A percentile compares a stretch with the other conserved stretches of the same genome.
Evolutionary conservation across 1,140 invertebrate genomes (phyloP).

Genomic region (roundworm (Caenorhabditis elegans)): WBcel235 BX284606.5:12378001-12378500

Average conservation of each 20-base stretch:
- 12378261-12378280: conserved; percentile 16
- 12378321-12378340: conserved; percentile 22
- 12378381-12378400: not conserved
- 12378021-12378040: too few species aligned
- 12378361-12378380: not conserved
- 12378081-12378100: not conserved
- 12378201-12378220: too few species aligned
- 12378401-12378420: too few species aligned
- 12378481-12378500: not conserved
- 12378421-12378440: not conserved
- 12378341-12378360: conserved; percentile 35
- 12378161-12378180: not conserved
- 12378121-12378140: not conserved
- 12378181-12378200: too few species aligned
- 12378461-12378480: not conserved
- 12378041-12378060: too few species aligned
- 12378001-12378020: not conserved
- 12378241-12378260: not conserved
- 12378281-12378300: conserved; percentile 37
- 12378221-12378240: not conserved
- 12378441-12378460: not conserved
- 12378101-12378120: not conserved
- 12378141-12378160: not conserved
- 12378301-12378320: conserved; percentile 32
- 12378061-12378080: not conserved